A percentile compares a stretch with the other conserved stretches of the same genome.
Evolutionary conservation across 2,888 invertebrate genomes (phyloP).

Genomic region (Hesperia comma): DNA sequence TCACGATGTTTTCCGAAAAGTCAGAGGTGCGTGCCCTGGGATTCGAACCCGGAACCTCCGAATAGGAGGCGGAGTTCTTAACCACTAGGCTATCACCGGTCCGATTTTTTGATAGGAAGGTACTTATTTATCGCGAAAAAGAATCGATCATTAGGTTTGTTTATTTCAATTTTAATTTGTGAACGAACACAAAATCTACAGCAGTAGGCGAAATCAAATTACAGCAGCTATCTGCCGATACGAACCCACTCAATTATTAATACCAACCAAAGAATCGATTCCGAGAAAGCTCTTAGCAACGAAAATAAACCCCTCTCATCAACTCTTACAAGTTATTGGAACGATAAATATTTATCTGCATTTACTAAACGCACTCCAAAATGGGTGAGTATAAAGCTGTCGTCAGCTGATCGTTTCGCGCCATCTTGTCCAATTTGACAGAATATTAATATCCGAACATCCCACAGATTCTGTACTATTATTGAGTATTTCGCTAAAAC

Average conservation of each 20-base stretch:
- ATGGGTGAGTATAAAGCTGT: conserved; percentile 74
- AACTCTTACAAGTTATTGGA: conserved; percentile 58
- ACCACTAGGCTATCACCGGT: too few relatives aligned
- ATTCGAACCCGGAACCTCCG: too few relatives aligned
- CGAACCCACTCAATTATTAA: conserved; percentile 35
- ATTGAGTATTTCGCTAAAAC: conserved; percentile 51
- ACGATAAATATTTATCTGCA: conserved; percentile 79
- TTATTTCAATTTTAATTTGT: too few relatives aligned
- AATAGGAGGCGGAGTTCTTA: too few relatives aligned
- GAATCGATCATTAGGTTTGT: too few relatives aligned
- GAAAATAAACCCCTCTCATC: conserved; percentile 66
- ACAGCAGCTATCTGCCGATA: background rate
- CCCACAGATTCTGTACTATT: conserved; percentile 45
- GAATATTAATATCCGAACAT: conserved; percentile 56
- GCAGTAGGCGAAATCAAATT: conserved; percentile 7
- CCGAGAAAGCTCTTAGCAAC: conserved; percentile 51
- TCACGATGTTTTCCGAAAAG: too few relatives aligned
- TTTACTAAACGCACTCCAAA: conserved; percentile 80
- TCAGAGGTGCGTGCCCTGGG: too few relatives aligned
- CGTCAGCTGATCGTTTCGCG: conserved; percentile 70
- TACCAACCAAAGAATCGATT: conserved; percentile 29
- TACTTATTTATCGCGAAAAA: too few relatives aligned
- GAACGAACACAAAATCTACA: conserved; percentile 37
- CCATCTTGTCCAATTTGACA: conserved; percentile 65
- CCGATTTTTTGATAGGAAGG: too few relatives aligned